These are phyloP conservation scores for Rhombomys opimus DNA, from an alignment of 2,113 vertebrate species.

Conservation along the genomic window DNA sequence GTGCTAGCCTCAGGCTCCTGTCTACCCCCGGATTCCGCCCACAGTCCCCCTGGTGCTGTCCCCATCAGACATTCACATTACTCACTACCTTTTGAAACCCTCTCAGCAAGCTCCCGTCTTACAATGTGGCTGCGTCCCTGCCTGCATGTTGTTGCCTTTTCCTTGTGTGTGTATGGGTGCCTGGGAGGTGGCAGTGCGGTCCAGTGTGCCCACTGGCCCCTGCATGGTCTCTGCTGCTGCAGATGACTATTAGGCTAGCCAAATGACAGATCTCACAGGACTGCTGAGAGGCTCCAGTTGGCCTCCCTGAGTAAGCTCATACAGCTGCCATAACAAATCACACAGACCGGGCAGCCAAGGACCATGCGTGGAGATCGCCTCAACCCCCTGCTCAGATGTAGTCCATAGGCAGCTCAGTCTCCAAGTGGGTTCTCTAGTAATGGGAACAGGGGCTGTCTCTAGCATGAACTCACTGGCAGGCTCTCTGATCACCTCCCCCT, in stretches of 20 bases:
- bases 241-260: neutral
- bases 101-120: neutral
- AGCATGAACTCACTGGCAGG: too few species aligned
- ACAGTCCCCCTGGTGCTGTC: neutral
- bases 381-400: too few species aligned
- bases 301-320: neutral
- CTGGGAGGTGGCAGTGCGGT: neutral
- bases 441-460: too few species aligned
- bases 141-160: neutral
- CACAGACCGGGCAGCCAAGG: neutral
- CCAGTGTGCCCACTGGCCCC: neutral
- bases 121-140: too few species aligned
- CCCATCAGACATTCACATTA: neutral
- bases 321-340: neutral
- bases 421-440: too few species aligned
- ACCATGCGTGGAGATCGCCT: too few species aligned
- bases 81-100: neutral
- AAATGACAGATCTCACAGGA: neutral
- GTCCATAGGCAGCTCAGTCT: too few species aligned
- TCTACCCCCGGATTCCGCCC: neutral
- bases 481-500: too few species aligned
- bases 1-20: neutral
- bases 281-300: neutral
- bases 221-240: neutral
- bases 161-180: fast-evolving